Base-by-base conservation (phyloP, 1,140 invertebrate genomes). In the Hycleus phaleratus region DNA sequence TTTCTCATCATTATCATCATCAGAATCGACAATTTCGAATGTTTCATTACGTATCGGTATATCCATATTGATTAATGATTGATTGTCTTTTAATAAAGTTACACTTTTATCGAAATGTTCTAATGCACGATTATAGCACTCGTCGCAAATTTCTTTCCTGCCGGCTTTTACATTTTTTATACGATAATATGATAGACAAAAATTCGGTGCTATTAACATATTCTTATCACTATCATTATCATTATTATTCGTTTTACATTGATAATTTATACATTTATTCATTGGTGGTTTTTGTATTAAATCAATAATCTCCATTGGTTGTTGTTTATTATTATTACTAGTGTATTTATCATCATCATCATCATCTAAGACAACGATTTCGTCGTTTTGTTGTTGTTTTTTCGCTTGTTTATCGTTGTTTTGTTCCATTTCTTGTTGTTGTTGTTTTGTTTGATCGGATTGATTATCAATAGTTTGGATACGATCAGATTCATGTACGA, bases 11-110 rank as follows among this genome's bases (percentile, higher is more conserved):
- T 75, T 73, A 50, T 78, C 75, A 32, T 79, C 79, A 62, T 81
- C 79, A 2, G 78, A 78, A 63, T 80, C 77, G 64, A 79, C 78
- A 38, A 81, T 78, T 66, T 81, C 76, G 62, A 79, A 75, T 3
- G 75, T 78, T 62, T 77, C 76, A 66, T 78, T 76, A n/a, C 67
- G 49, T 9, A 71, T 48, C 3, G 79, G 79, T 70, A 79, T 75
- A 39, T 77, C 65, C 52, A 75, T 74, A 26, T 74, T 65, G 18
- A 79, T 68, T 6, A 81, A 46, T 5, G 77, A 65, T 62, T 75
- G 73, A 9, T 66, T 68, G 3, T 74, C 61, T 44, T 71, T 58
- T 8, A 80, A 61, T 38, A 71, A 63, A 25, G 66, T 56, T 7
- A 73, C 71, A 10, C 81, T 48, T 12, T 62, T 62, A 57, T 69